These are phyloP conservation scores for Ischnura elegans DNA, from an alignment of 2,888 invertebrate genomes.

Conservation along the genomic window DNA sequence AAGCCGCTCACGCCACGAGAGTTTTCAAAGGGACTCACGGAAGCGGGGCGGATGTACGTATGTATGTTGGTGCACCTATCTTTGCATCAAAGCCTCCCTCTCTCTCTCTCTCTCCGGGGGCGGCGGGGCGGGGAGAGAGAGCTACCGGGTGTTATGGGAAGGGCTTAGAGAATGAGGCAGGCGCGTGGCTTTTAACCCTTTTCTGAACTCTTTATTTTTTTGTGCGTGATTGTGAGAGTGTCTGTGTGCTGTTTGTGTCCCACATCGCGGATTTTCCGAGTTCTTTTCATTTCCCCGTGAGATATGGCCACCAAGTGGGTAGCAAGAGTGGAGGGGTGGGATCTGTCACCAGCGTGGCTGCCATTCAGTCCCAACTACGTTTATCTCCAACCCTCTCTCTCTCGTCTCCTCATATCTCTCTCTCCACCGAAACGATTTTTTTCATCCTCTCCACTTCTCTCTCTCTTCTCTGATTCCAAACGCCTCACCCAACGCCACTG, in stretches of 20 bases:
- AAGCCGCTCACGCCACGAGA: constrained; percentile 39
- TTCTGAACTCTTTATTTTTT: constrained; percentile 19
- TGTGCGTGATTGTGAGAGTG: constrained; percentile 21
- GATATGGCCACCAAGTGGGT: constrained; percentile 46
- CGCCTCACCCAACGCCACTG: background rate
- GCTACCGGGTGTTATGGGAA: background rate
- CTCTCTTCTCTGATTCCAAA: constrained; percentile 18
- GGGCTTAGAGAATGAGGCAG: background rate
- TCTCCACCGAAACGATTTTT: background rate
- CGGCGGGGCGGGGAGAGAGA: background rate
- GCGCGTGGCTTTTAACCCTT: constrained; percentile 58
- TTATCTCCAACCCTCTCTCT: constrained; percentile 15
- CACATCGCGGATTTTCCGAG: constrained; percentile 49
- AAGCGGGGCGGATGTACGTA: constrained; percentile 54
- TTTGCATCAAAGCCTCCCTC: constrained; percentile 58
- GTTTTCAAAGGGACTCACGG: constrained; percentile 53
- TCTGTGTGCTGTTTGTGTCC: constrained; percentile 32
- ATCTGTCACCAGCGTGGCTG: constrained; percentile 32
- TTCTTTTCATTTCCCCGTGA: constrained; percentile 41
- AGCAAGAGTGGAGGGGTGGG: background rate
- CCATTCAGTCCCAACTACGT: constrained; percentile 40
- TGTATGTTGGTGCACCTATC: no score
- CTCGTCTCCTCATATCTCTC: constrained; percentile 4
- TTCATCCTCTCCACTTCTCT: background rate
- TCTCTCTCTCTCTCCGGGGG: no score